phyloP scores from a whole-genome alignment of 2,113 vertebrate genomes.

The Plotosus lineatus region DNA sequence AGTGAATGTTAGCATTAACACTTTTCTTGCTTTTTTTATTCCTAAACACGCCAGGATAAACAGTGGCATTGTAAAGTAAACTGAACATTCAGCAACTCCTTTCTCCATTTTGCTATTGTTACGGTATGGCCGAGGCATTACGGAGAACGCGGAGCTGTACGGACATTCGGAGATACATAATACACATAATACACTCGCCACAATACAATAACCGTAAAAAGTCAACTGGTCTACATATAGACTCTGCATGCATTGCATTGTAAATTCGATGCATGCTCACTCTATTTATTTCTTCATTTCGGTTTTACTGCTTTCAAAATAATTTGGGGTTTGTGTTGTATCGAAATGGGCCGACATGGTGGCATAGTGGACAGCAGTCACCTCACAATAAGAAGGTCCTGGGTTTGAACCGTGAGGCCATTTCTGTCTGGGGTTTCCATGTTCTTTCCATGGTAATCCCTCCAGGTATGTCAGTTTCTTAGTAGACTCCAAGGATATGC shows the following conservation, averaged over 20 bases:
- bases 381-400: too few species aligned
- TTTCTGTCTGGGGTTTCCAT: too few species aligned
- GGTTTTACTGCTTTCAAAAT: not conserved
- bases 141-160: not conserved
- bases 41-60: constrained; percentile 76
- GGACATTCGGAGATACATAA: not conserved
- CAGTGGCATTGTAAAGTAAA: constrained; percentile 80
- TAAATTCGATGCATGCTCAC: not conserved
- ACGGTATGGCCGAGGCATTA: not conserved
- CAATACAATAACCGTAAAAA: not conserved
- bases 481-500: too few species aligned
- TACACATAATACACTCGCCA: not conserved
- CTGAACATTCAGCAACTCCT: constrained; percentile 53
- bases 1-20: constrained; percentile 79
- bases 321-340: not conserved
- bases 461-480: too few species aligned
- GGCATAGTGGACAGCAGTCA: too few species aligned
- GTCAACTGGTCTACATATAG: not conserved
- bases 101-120: constrained; percentile 13
- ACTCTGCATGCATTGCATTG: not conserved
- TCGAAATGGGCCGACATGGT: too few species aligned
- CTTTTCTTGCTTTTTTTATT: constrained; percentile 80
- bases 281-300: not conserved
- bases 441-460: too few species aligned
- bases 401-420: too few species aligned